These are phyloP conservation scores for Ornithoptera priamus DNA, from an alignment of 2,888 invertebrate species.

Conservation along the genomic window DNA sequence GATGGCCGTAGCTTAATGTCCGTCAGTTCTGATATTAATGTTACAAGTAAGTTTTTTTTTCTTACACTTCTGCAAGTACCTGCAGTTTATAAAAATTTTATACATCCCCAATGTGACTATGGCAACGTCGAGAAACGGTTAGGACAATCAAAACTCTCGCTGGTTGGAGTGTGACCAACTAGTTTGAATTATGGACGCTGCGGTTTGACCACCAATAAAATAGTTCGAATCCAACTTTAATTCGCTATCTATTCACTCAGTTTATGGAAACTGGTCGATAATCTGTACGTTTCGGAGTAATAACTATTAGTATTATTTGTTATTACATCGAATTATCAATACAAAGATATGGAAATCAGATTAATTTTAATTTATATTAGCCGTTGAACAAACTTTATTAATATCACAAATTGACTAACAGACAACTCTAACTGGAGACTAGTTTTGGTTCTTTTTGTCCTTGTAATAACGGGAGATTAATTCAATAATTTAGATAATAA, in stretches of 20 bases:
- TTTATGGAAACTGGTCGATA: neutral
- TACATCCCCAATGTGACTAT: neutral
- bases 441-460: too few relatives aligned
- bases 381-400: too few relatives aligned
- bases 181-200: conserved; percentile 34
- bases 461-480: too few relatives aligned
- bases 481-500: too few relatives aligned
- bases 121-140: conserved; percentile 31
- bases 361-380: too few relatives aligned
- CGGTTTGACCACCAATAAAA: conserved; percentile 35
- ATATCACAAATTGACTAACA: too few relatives aligned
- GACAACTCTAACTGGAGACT: too few relatives aligned
- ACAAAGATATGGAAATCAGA: too few relatives aligned
- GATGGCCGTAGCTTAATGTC: too few relatives aligned
- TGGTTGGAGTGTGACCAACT: conserved; percentile 35
- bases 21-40: too few relatives aligned
- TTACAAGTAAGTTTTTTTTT: neutral
- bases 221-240: conserved; percentile 32
- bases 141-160: conserved; percentile 33
- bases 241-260: conserved; percentile 18
- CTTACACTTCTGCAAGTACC: neutral
- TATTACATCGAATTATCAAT: too few relatives aligned
- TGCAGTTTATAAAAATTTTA: neutral
- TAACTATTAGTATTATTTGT: too few relatives aligned
- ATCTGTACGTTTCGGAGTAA: neutral